Conservation (phyloP, 2,888 invertebrate genomes). For the Cotesia congregata region DNA sequence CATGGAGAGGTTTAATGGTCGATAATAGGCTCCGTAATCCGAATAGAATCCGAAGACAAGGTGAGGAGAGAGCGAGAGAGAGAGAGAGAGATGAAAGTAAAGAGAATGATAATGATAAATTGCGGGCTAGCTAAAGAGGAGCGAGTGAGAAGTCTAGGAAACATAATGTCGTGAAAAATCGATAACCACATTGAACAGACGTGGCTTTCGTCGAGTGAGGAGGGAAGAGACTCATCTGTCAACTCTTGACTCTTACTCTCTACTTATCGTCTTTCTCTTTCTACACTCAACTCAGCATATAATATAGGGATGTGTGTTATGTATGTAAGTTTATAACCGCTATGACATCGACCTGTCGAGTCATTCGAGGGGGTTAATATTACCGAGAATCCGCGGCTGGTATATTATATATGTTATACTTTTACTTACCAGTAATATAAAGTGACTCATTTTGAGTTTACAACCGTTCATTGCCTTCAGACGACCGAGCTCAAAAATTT, state of each 20-base stretch:
- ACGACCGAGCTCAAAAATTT: not conserved
- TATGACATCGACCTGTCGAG: not conserved
- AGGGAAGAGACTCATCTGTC: not conserved
- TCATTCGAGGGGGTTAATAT: constrained; percentile 15
- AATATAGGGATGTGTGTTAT: not conserved
- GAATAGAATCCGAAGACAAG: not conserved
- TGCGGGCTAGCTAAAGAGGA: not conserved
- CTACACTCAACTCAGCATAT: not conserved
- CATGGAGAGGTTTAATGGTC: not conserved
- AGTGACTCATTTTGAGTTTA: not conserved
- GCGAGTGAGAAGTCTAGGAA: constrained; percentile 1
- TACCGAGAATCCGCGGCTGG: constrained; percentile 1
- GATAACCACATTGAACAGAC: constrained; percentile 7
- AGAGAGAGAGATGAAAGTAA: not conserved
- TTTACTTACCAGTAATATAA: not conserved
- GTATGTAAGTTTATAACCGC: not conserved
- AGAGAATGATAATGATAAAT: not conserved
- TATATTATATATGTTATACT: not conserved
- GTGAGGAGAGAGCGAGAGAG: not conserved
- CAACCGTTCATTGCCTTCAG: not conserved
- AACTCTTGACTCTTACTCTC: constrained; percentile 4
- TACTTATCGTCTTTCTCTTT: not conserved
- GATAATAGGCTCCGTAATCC: constrained; percentile 18
- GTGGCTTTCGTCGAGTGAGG: not conserved
- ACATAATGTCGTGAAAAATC: constrained; percentile 20